Evolutionary conservation across 1,140 invertebrate genomes (phyloP), one percentile per base, ranked within the genome.

Genomic region (Drepana arcuata): DNA sequence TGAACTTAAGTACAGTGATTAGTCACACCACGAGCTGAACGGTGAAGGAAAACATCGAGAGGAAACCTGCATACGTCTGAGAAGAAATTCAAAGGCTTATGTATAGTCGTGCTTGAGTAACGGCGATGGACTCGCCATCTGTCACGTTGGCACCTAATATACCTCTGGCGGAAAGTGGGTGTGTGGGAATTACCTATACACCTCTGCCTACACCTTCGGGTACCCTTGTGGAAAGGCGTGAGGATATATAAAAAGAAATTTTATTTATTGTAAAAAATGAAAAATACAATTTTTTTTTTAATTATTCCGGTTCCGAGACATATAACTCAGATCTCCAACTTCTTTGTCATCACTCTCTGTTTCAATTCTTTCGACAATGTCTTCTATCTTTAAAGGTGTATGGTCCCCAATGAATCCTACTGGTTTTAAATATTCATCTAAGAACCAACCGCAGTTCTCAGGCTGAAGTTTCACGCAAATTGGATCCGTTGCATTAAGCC

Each of bases 401-500:
- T 53, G 43, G 39, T 45, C 38, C 34, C 42, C 42, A 47, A 51
- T 42, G 35, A 46, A 51, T 27, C 38, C 43, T 46, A 34, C 25
- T 42, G 48, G 43, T 48, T 55, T 54, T 47, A 47, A 42, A 36
- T 40, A 42, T 35, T 42, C 40, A 46, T 45, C 31, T 25, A 38
- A 38, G 31, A 39, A 34, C 42, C 35, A 38, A 38, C 35, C 35
- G 32, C 42, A 47, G 33, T 37, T 52, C 16, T 53, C 35, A 38
- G 40, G 21, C 5, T 31, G 14, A 24, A 59, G 35, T 34, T 56
- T 49, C 5, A 49, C 23, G 23, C 50, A 63, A 16, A 37, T 7
- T 24, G 40, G 36, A 41, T 53, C 45, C 18, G 41, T 53, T 35
- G 51, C 42, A 57, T 64, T 50, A 29, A 57, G 38, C 48, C 48